Conservation (phyloP, 2,888 invertebrate species). For the Aleiodes testaceus region DNA sequence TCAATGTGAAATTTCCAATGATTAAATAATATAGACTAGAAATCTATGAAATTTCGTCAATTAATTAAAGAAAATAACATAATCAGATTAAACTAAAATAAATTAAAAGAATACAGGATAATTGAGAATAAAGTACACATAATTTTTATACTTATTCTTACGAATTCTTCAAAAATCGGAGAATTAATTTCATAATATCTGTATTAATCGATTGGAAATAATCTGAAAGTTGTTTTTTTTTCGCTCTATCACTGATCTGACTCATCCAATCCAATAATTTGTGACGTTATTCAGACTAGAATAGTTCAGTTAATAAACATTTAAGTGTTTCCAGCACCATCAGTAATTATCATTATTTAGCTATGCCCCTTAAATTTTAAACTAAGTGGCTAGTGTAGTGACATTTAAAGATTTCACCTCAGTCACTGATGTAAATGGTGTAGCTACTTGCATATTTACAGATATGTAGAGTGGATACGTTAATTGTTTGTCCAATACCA, state of each 20-base stretch:
- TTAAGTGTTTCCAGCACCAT: constrained; percentile 33
- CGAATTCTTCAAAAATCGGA: no score
- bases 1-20: no score
- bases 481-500: constrained; percentile 76
- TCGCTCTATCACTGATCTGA: constrained; percentile 4
- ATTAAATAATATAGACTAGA: constrained; percentile 15
- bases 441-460: constrained; percentile 80
- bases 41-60: background rate
- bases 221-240: no score
- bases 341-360: background rate
- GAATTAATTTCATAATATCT: no score
- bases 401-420: constrained; percentile 60
- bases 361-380: constrained; percentile 9
- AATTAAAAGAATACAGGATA: background rate
- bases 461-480: constrained; percentile 81
- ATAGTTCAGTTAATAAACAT: constrained; percentile 24
- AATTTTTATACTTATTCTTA: background rate
- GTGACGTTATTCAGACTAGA: constrained; percentile 36
- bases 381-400: constrained; percentile 59
- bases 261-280: constrained; percentile 32
- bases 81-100: background rate
- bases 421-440: constrained; percentile 71
- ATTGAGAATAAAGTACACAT: background rate
- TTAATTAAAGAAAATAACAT: background rate
- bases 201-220: no score